These are phyloP conservation scores for Eutrigla gurnardus DNA, from an alignment of 2,797 vertebrate species.

Conservation along the genomic window DNA sequence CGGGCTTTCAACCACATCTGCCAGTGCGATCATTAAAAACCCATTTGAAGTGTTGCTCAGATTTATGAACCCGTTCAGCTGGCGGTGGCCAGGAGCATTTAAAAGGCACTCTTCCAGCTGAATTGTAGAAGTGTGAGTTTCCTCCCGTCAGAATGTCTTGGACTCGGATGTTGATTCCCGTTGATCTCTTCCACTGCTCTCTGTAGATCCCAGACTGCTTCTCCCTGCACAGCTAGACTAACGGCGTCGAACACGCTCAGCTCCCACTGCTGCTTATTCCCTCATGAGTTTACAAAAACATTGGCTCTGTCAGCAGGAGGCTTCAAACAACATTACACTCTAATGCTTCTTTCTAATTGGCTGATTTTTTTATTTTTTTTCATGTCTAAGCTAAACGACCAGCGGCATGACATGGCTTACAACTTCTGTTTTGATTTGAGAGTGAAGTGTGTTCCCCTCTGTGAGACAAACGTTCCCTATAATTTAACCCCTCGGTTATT, in stretches of 20 bases:
- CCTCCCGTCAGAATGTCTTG: not conserved
- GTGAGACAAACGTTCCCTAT: constrained; percentile 4
- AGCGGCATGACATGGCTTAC: not conserved
- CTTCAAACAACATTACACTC: constrained; percentile 6
- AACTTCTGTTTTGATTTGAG: not conserved
- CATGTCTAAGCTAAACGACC: not conserved
- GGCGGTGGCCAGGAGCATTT: not conserved
- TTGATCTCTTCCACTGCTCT: constrained; percentile 5
- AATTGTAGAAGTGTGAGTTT: not conserved
- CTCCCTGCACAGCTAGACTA: constrained; percentile 14
- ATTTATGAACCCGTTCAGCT: not conserved
- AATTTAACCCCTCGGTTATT: constrained; percentile 16
- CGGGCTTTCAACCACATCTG: not conserved
- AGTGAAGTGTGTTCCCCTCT: constrained; percentile 19
- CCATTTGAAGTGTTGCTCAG: constrained; percentile 1
- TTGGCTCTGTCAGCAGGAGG: constrained; percentile 14
- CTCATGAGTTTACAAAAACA: constrained; percentile 2
- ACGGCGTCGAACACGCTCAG: not conserved
- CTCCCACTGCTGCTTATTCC: not conserved
- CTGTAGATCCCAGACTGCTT: constrained; percentile 23
- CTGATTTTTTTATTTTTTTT: not conserved
- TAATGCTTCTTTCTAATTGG: constrained; percentile 13
- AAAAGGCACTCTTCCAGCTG: not conserved
- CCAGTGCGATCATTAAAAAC: constrained; percentile 20
- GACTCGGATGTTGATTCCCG: not conserved